Percentiles rank a stretch among this genome's conserved stretches.
phyloP scores from a whole-genome alignment of 2,888 invertebrate genomes.

The Argyresthia albistria region DNA sequence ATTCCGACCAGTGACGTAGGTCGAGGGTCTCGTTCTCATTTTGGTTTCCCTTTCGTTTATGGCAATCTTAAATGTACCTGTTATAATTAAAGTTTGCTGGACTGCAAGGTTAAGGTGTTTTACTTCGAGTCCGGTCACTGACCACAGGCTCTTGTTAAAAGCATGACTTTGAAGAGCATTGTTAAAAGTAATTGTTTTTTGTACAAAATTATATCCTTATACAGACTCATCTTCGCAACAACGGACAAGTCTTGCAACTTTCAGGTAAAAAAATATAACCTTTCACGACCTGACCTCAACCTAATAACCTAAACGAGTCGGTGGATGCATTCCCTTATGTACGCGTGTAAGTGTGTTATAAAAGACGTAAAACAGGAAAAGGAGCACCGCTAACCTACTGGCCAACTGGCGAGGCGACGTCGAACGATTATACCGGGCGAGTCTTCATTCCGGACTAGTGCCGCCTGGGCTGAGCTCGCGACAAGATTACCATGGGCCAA shows the following conservation, averaged over 20 bases:
- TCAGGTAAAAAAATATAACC: background rate
- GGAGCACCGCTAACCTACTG: conserved; percentile 69
- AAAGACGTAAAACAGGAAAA: conserved; percentile 62
- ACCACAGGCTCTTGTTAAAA: no score
- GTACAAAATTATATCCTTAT: no score
- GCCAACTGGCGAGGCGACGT: conserved; percentile 62
- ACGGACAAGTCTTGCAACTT: background rate
- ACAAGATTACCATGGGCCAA: conserved; percentile 20
- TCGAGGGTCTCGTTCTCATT: no score
- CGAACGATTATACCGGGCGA: conserved; percentile 47
- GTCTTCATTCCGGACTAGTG: conserved; percentile 60
- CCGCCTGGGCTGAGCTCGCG: conserved; percentile 45
- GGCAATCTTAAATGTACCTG: no score
- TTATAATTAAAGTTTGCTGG: no score
- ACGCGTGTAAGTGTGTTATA: conserved; percentile 36
- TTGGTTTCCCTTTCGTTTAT: no score
- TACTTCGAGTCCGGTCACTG: no score
- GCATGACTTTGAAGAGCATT: no score
- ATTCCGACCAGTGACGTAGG: no score
- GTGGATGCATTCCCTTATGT: conserved; percentile 19
- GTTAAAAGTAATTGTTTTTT: no score
- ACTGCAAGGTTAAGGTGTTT: no score
- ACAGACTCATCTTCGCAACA: no score
- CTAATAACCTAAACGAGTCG: conserved; percentile 5
- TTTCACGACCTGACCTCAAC: conserved; percentile 1